These are phyloP conservation scores for Bombus breviceps DNA, from an alignment of 1,140 invertebrate genomes.

Conservation along the genomic window DNA sequence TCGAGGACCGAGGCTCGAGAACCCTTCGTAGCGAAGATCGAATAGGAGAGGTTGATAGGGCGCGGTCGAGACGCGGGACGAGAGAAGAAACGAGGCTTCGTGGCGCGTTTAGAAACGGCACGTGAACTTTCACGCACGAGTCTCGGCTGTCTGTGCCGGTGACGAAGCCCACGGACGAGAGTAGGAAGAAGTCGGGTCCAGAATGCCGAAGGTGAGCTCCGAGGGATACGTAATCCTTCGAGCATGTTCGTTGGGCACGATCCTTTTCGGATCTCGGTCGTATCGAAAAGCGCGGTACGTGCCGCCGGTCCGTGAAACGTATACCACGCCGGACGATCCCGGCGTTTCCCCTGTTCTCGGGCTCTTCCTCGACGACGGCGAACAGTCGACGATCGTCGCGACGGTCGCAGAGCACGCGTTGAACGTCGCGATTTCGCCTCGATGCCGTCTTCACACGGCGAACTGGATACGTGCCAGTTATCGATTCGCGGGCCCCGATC, in stretches of 20 bases:
- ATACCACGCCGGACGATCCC: neutral
- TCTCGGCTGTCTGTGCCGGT: neutral
- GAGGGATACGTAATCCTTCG: conserved; percentile 70
- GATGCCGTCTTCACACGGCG: no score
- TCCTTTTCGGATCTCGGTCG: conserved; percentile 64
- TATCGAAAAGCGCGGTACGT: neutral
- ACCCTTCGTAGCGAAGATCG: conserved; percentile 12
- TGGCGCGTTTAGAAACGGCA: neutral
- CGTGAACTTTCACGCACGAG: conserved; percentile 45
- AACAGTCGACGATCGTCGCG: no score
- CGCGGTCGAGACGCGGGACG: conserved; percentile 24
- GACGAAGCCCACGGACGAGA: conserved; percentile 25
- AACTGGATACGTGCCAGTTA: neutral
- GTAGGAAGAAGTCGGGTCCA: conserved; percentile 34
- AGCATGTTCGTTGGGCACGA: conserved; percentile 67
- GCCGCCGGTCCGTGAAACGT: neutral
- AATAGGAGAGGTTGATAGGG: conserved; percentile 42
- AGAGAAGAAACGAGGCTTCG: neutral
- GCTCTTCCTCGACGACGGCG: no score
- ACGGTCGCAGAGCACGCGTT: no score
- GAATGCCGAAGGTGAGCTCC: conserved; percentile 59
- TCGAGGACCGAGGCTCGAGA: conserved; percentile 30
- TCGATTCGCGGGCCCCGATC: neutral
- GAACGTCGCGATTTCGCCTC: no score
- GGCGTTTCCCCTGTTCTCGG: neutral